These are phyloP conservation scores for Danio albolineatus DNA, from an alignment of 2,797 vertebrate genomes.

Conservation along the genomic window DNA sequence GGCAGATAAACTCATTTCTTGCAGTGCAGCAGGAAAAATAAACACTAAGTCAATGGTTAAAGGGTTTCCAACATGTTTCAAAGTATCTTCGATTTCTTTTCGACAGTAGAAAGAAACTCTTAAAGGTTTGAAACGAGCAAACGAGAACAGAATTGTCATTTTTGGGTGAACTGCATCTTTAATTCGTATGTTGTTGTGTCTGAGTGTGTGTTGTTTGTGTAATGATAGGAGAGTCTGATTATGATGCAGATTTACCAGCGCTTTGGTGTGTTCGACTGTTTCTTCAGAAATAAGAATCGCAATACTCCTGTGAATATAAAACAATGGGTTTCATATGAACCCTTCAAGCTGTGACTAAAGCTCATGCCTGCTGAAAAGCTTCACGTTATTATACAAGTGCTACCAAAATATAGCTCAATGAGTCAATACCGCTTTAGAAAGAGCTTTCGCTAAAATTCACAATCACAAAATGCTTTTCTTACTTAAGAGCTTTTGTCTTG, in stretches of 20 bases:
- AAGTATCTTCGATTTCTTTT: no score
- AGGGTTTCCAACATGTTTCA: no score
- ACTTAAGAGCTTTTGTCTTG: no score
- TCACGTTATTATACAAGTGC: neutral
- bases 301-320: neutral
- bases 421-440: neutral
- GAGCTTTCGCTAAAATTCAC: neutral
- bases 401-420: neutral
- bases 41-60: no score
- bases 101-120: no score
- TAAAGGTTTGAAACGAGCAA: no score
- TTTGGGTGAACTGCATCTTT: no score
- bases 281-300: neutral
- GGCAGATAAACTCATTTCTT: no score
- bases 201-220: neutral
- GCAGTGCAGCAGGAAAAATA: no score
- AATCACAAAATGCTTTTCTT: no score
- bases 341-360: conserved; percentile 30
- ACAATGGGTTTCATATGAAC: neutral
- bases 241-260: neutral
- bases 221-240: neutral
- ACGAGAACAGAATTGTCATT: no score
- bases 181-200: neutral
- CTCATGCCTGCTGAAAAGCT: neutral
- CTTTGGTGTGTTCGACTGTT: neutral